Conservation (phyloP, 2,113 vertebrate species). For the Ascaphus truei region DNA sequence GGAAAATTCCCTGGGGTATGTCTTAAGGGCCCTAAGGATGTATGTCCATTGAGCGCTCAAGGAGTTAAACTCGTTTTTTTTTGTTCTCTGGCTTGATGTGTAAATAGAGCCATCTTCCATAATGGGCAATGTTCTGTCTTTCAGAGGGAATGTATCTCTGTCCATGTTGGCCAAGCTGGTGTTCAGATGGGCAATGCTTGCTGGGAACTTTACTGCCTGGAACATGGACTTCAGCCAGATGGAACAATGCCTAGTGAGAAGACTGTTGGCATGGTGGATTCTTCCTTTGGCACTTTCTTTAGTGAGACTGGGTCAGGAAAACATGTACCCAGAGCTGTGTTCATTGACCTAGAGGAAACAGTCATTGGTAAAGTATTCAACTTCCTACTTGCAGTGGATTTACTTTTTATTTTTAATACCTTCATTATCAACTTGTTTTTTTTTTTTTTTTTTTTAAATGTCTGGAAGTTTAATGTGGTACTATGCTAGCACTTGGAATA, state of each 20-base stretch:
- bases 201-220: constrained; percentile 66
- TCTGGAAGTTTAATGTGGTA: too few relatives aligned
- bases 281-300: constrained; percentile 38
- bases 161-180: constrained; percentile 45
- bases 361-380: constrained; percentile 21
- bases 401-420: too few relatives aligned
- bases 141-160: constrained; percentile 28
- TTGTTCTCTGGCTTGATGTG: too few relatives aligned
- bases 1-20: too few relatives aligned
- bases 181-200: constrained; percentile 62
- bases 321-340: constrained; percentile 40
- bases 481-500: too few relatives aligned
- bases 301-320: constrained; percentile 29
- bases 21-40: too few relatives aligned
- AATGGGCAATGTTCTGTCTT: too few relatives aligned
- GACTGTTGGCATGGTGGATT: background rate
- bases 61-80: too few relatives aligned
- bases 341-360: constrained; percentile 29
- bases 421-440: too few relatives aligned
- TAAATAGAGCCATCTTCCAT: too few relatives aligned
- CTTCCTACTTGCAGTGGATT: fast-evolving
- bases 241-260: constrained; percentile 40
- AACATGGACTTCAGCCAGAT: constrained; percentile 52
- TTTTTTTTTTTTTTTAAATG: too few relatives aligned
- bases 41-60: too few relatives aligned